These are phyloP conservation scores for Sciaenops ocellatus DNA, from an alignment of 2,797 vertebrate genomes.

Conservation along the genomic window DNA sequence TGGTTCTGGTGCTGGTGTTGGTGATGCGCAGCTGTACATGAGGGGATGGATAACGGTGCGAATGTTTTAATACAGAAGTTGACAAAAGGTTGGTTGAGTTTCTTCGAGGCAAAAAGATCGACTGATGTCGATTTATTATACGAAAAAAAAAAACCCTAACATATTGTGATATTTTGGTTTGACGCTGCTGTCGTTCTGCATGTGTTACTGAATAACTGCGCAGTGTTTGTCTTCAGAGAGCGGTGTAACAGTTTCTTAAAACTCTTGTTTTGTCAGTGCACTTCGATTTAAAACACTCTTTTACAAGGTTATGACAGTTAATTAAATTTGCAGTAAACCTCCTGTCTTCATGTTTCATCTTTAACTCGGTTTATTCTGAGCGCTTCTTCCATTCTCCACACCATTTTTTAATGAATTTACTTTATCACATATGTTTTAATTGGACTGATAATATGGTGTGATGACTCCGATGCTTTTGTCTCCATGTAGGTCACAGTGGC, in stretches of 20 bases:
- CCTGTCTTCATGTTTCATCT: conserved; percentile 53
- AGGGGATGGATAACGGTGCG: conserved; percentile 49
- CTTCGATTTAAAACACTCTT: conserved; percentile 2
- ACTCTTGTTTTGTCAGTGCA: conserved; percentile 9
- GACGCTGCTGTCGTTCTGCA: conserved; percentile 56
- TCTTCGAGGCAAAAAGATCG: conserved; percentile 4
- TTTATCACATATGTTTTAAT: conserved; percentile 30
- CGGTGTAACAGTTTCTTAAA: conserved; percentile 8
- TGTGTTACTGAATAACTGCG: conserved; percentile 56
- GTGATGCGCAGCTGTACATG: conserved; percentile 40
- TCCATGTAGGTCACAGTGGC: conserved; percentile 96
- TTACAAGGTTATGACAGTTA: neutral
- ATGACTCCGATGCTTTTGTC: conserved; percentile 77
- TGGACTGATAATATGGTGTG: conserved; percentile 38
- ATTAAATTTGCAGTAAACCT: neutral
- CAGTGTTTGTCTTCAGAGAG: conserved; percentile 47
- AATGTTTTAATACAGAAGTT: conserved; percentile 48
- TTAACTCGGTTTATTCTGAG: conserved; percentile 41
- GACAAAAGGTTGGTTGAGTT: conserved; percentile 40
- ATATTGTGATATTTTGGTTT: conserved; percentile 46
- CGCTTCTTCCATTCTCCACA: conserved; percentile 49
- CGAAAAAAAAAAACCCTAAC: neutral
- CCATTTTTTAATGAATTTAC: conserved; percentile 34
- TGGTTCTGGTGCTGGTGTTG: conserved; percentile 21
- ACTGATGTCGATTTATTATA: conserved; percentile 37